phyloP scores from a whole-genome alignment of 2,797 vertebrate genomes.

The Phoeniculus purpureus region DNA sequence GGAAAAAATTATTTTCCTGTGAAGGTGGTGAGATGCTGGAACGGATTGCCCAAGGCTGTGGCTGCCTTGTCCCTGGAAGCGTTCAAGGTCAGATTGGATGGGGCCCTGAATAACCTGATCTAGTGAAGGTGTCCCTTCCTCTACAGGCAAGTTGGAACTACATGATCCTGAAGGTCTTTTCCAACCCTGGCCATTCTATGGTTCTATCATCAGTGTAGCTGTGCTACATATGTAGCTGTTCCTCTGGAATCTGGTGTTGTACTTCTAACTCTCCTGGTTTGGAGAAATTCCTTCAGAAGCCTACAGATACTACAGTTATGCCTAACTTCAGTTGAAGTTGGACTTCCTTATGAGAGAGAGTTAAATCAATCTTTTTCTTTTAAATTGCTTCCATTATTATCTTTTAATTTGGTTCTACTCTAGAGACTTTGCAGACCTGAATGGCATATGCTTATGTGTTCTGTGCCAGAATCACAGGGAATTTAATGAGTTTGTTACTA shows the following conservation, averaged over 20 bases:
- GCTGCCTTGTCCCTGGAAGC: too few species aligned
- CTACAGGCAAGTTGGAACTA: too few species aligned
- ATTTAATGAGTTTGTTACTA: not conserved
- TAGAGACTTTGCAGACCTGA: not conserved
- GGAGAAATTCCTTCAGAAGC: not conserved
- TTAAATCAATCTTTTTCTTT: not conserved
- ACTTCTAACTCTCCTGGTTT: not conserved
- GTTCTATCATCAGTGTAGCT: not conserved
- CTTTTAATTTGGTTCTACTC: not conserved
- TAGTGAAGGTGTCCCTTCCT: too few species aligned
- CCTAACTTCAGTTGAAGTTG: not conserved
- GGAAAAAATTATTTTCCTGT: too few species aligned
- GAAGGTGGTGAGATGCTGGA: too few species aligned
- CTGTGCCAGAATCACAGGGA: not conserved
- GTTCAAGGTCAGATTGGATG: too few species aligned
- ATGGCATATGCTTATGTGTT: not conserved
- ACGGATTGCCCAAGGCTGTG: too few species aligned
- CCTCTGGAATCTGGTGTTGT: not conserved
- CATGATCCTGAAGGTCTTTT: too few species aligned
- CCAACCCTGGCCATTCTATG: too few species aligned
- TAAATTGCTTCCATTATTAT: not conserved
- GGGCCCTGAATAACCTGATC: too few species aligned
- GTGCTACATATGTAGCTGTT: not conserved
- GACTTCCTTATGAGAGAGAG: not conserved
- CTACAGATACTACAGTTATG: not conserved